These are phyloP conservation scores for Xenops minutus DNA, from an alignment of 2,797 vertebrate genomes.

Conservation along the genomic window DNA sequence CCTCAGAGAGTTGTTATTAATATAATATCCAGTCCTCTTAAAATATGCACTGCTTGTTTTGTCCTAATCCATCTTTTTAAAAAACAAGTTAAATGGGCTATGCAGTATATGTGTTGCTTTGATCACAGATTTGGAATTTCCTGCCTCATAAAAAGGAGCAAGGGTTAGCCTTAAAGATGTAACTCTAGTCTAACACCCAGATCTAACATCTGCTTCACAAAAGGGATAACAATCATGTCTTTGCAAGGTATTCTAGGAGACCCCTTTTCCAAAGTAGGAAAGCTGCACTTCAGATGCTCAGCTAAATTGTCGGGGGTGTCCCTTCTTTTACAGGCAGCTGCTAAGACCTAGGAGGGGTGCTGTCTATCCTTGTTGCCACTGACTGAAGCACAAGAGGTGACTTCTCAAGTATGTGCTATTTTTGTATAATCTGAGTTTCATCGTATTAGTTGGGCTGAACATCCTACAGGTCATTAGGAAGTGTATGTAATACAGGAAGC, in stretches of 20 bases:
- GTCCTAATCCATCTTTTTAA: background rate
- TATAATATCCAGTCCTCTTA: background rate
- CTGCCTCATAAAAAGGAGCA: background rate
- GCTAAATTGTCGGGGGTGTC: background rate
- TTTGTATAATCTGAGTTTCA: background rate
- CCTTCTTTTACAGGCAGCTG: background rate
- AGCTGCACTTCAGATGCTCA: background rate
- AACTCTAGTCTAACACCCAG: background rate
- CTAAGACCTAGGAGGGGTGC: background rate
- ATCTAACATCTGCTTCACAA: background rate
- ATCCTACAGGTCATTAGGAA: background rate
- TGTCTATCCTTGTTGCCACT: background rate
- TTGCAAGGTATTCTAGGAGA: background rate
- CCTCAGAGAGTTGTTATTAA: background rate
- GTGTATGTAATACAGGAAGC: background rate
- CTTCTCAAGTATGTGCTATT: background rate
- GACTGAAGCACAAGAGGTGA: background rate
- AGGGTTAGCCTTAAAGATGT: background rate
- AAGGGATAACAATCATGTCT: background rate
- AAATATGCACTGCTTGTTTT: background rate
- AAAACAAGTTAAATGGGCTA: background rate
- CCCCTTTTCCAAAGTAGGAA: background rate
- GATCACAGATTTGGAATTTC: background rate
- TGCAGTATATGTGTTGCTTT: background rate
- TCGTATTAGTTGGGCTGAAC: background rate